phyloP scores from a whole-genome alignment of 2,113 vertebrate species.

The Saguinus imperator region DNA sequence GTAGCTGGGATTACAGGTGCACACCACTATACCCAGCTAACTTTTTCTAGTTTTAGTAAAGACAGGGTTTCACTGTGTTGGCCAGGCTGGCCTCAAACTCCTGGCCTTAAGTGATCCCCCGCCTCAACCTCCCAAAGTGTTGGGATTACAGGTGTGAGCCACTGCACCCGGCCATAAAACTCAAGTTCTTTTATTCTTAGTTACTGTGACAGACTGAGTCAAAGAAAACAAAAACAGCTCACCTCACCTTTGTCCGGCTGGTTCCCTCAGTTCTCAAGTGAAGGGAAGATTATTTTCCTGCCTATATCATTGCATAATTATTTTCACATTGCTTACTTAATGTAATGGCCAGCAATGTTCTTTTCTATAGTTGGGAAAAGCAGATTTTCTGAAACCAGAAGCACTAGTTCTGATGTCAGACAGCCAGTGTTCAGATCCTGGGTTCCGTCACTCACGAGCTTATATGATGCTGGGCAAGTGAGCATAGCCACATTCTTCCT shows the following conservation, averaged over 20 bases:
- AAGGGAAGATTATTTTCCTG: slow-evolving; percentile 5
- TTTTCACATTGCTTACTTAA: not conserved
- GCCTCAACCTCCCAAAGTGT: too few relatives aligned
- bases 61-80: too few relatives aligned
- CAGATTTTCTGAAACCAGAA: not conserved
- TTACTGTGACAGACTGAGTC: not conserved
- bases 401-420: not conserved
- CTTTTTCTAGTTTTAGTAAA: too few relatives aligned
- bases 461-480: not conserved
- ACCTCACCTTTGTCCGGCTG: not conserved
- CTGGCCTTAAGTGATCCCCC: too few relatives aligned
- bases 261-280: not conserved
- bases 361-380: not conserved
- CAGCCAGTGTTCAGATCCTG: not conserved
- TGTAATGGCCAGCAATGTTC: not conserved
- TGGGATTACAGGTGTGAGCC: too few relatives aligned
- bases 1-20: too few relatives aligned
- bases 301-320: not conserved
- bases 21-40: too few relatives aligned
- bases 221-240: not conserved
- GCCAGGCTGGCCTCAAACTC: too few relatives aligned
- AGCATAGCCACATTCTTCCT: not conserved
- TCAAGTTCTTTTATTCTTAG: not conserved
- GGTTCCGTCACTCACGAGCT: not conserved
- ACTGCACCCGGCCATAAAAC: too few relatives aligned